Percentiles rank a stretch among this genome's conserved stretches.
These are phyloP conservation scores for Aeoliscus strigatus DNA, from an alignment of 2,797 vertebrate genomes.

Conservation along the genomic window DNA sequence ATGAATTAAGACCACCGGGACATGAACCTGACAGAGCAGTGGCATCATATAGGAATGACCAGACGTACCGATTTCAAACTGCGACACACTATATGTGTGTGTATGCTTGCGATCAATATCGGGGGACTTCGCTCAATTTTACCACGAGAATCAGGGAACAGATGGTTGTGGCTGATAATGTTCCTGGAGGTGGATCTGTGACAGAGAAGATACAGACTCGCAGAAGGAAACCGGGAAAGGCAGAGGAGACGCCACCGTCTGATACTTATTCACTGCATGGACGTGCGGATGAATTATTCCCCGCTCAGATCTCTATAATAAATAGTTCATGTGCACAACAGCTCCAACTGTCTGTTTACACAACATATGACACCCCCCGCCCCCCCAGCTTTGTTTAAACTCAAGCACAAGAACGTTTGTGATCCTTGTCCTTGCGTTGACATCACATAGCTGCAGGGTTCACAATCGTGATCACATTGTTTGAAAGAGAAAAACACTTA, in stretches of 20 bases:
- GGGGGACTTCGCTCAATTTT: constrained; percentile 70
- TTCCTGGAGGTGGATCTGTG: constrained; percentile 55
- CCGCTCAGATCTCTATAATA: constrained; percentile 61
- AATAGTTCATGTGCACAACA: constrained; percentile 66
- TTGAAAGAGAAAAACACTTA: constrained; percentile 41
- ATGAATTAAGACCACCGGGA: no score
- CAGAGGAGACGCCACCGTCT: constrained; percentile 39
- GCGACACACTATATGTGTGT: constrained; percentile 49
- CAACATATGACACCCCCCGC: constrained; percentile 38
- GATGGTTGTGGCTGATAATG: constrained; percentile 66
- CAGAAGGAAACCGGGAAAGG: constrained; percentile 13
- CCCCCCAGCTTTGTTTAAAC: constrained; percentile 29
- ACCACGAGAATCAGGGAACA: constrained; percentile 66
- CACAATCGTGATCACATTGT: constrained; percentile 50
- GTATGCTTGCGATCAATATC: constrained; percentile 63
- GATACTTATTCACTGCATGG: constrained; percentile 40
- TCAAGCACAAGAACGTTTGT: constrained; percentile 28
- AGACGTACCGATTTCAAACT: constrained; percentile 38
- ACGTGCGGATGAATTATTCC: constrained; percentile 55
- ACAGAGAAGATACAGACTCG: constrained; percentile 37
- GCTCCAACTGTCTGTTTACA: constrained; percentile 45
- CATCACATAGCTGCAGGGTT: constrained; percentile 52
- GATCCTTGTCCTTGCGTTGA: constrained; percentile 19
- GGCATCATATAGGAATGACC: constrained; percentile 19
- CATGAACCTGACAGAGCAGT: constrained; percentile 14